Percentiles rank a stretch among this genome's conserved stretches.
Conservation (phyloP, 2,113 vertebrate species). For the Chlamydotis undulata region DNA sequence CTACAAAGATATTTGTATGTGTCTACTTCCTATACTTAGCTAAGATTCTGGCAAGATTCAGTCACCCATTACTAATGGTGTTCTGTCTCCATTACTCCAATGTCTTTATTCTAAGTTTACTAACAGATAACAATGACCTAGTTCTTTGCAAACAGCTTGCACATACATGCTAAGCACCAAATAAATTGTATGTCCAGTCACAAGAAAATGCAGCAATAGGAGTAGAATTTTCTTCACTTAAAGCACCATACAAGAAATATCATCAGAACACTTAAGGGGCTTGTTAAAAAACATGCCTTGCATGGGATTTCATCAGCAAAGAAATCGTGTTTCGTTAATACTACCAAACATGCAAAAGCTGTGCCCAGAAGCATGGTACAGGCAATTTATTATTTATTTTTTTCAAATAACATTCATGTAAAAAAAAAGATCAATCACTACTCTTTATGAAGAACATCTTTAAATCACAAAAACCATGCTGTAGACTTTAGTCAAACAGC, state of each 20-base stretch:
- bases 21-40: neutral
- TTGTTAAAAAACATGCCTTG: neutral
- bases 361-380: neutral
- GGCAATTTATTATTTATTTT: neutral
- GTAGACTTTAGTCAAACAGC: neutral
- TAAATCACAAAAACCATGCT: neutral
- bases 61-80: neutral
- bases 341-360: neutral
- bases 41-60: neutral
- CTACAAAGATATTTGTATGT: neutral
- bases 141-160: neutral
- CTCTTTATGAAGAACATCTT: neutral
- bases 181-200: neutral
- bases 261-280: neutral
- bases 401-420: neutral
- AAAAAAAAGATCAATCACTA: neutral
- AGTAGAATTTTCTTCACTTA: neutral
- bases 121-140: neutral
- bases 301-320: neutral
- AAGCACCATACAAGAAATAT: neutral
- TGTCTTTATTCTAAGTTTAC: neutral
- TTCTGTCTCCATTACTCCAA: neutral
- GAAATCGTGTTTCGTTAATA: fast-evolving
- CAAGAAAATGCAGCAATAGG: neutral
- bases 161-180: neutral